Evolutionary conservation across 1,140 invertebrate genomes (phyloP), one percentile per base, ranked within the genome.

Genomic region (Apolygus lucorum): DNA sequence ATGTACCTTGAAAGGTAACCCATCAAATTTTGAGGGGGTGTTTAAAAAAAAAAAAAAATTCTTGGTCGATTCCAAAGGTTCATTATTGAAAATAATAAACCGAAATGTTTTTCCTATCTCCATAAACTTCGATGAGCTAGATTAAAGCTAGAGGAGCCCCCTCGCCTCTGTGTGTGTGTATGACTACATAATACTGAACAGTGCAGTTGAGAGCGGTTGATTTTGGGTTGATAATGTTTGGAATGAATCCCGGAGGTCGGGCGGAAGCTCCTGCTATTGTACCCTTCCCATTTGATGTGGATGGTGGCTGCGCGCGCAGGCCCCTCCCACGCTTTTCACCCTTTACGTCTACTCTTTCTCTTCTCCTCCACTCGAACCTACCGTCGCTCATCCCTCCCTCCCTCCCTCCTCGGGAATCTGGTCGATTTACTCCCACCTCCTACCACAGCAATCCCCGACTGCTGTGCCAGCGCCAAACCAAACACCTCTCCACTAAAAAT

Each of bases 221-320:
- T 59, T 59, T 59, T 59, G 54, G 54, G 54, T 59, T 17, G 54
- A 17, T 59, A 59, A 59, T 24, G 54, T 59, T 59, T 59, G 54
- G 54, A 24, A 17, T 8, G 54, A 59, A 59, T 11, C 22, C 54
- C 11, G 54, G 54, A 59, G 22, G 54, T 8, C 4, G 8, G 54
- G 54, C 22, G 8, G 8, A 22, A 4, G 22, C 54, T 24, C 17
- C 54, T 59, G 54, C 22, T 59, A 42, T 42, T 42, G 34, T 59
- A 59, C 54, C 11, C 54, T 22, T 59, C 54, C 8, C 22, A 59
- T 59, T 59, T 59, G 54, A 59, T 59, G 8, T 59, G 54, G 8
- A 4, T 59, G 54, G 54, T 22, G 11, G 54, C 8, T 59, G 54
- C 54, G 54, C 54, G 54, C 54, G 54, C 54, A 59, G 22, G 54